phyloP scores from a whole-genome alignment of 2,113 vertebrate species.

The Microcebus tavaratra region DNA sequence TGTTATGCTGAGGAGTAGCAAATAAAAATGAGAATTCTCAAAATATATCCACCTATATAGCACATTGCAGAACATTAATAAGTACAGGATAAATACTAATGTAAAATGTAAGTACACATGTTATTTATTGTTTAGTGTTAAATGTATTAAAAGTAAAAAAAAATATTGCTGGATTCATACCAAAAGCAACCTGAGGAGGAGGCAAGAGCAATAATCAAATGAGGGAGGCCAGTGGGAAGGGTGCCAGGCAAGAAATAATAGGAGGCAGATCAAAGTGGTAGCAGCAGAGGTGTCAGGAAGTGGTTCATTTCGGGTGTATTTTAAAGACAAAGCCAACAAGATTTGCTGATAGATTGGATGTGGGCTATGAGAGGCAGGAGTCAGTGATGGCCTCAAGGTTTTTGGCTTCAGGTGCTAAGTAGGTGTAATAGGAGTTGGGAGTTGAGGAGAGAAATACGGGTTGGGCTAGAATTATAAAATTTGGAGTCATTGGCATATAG shows the following conservation, averaged over 20 bases:
- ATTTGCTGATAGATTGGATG: neutral
- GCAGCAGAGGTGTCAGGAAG: neutral
- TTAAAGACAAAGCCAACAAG: neutral
- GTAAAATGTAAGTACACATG: neutral
- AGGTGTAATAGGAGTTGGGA: neutral
- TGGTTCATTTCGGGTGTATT: neutral
- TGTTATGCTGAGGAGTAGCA: neutral
- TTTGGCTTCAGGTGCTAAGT: neutral
- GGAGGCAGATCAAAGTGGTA: neutral
- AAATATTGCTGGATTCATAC: neutral
- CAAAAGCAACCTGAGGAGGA: neutral
- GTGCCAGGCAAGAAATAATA: neutral
- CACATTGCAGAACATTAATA: neutral
- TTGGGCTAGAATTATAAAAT: neutral
- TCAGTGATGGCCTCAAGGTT: neutral
- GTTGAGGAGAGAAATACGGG: neutral
- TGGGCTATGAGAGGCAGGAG: neutral
- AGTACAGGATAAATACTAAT: neutral
- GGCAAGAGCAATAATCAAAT: neutral
- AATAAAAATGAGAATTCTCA: neutral
- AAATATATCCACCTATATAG: neutral
- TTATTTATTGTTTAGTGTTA: neutral
- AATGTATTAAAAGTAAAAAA: neutral
- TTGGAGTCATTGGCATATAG: neutral
- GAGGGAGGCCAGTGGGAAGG: neutral